Evolutionary conservation across 2,797 vertebrate species (phyloP), one percentile per base, ranked within the genome.

Genomic region (Sebastiscus tertius): DNA sequence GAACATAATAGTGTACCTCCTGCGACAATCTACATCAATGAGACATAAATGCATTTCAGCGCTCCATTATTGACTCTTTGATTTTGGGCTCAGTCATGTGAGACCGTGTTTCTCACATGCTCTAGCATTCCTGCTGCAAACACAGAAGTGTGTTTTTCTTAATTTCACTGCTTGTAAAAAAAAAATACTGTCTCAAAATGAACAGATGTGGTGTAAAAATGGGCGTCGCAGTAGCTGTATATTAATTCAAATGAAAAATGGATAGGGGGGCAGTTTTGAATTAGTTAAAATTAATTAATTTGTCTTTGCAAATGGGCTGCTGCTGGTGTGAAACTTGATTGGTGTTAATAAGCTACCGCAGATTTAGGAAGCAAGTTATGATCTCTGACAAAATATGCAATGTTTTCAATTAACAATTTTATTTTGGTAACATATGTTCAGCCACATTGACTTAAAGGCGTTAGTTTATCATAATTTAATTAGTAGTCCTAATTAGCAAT

Each of bases 251-350:
- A 80, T 77, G 54, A 68, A 75, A 75, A 72, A 75, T 46, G 4
- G 22, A 65, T 27, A 13, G 33, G 16, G n/a, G 26, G 39, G 34
- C n/a, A 26, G 39, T 33, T 66, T 33, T 74, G 26, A 75, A 86
- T 85, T 62, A 66, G 39, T 34, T 79, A 12, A 70, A 82, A 81
- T 90, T 4, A 86, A 82, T 85, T 67, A 68, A 90, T 88, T 77
- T 31, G 55, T 77, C 77, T 71, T 69, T 61, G 13, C 71, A 76
- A 75, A 86, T 61, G 11, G 13, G 42, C 63, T 72, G 52, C 33
- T 75, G 52, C 46, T 76, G 29, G 36, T 77, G 56, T 66, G 69
- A 52, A 75, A 68, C 36, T 27, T 79, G 81, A 80, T 75, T 78
- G 75, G 65, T 77, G 69, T 54, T 72, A 36, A 66, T 78, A 22